phyloP scores from a whole-genome alignment of 1,140 invertebrate genomes.

The Scaptomyza montana region DNA sequence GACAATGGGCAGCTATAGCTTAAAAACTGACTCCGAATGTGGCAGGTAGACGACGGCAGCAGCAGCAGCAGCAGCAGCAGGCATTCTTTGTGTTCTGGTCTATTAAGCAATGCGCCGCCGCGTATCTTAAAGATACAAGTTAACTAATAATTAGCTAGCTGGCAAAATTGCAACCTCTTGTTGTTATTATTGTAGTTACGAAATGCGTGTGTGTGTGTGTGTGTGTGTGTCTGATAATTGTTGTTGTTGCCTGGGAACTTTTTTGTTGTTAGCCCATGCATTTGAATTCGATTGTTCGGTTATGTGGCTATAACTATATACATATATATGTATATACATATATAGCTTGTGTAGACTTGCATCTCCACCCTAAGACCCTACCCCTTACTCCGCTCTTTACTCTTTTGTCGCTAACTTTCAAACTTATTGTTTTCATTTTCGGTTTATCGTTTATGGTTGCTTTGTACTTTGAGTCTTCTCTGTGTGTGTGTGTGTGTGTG shows the following conservation, averaged over 20 bases:
- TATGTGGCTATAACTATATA: slow-evolving; percentile 8
- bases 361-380: background rate
- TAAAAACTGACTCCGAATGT: background rate
- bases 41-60: no score
- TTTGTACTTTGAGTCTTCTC: slow-evolving; percentile 66
- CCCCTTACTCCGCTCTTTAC: background rate
- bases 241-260: slow-evolving; percentile 56
- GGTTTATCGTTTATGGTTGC: slow-evolving; percentile 68
- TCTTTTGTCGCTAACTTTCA: slow-evolving; percentile 61
- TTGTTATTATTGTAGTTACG: slow-evolving; percentile 53
- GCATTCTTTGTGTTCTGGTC: slow-evolving; percentile 70
- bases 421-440: slow-evolving; percentile 70
- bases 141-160: slow-evolving; percentile 78
- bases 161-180: slow-evolving; percentile 66
- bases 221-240: slow-evolving; percentile 32
- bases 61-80: background rate
- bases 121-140: slow-evolving; percentile 81
- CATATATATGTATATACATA: slow-evolving; percentile 8
- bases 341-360: slow-evolving; percentile 11
- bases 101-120: slow-evolving; percentile 76
- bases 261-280: slow-evolving; percentile 43
- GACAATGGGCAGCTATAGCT: slow-evolving; percentile 54
- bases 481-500: no score
- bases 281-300: slow-evolving; percentile 72
- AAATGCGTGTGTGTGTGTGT: slow-evolving; percentile 42